Base-by-base conservation (phyloP, 2,888 invertebrate species). In the Eucriotettix oculatus region DNA sequence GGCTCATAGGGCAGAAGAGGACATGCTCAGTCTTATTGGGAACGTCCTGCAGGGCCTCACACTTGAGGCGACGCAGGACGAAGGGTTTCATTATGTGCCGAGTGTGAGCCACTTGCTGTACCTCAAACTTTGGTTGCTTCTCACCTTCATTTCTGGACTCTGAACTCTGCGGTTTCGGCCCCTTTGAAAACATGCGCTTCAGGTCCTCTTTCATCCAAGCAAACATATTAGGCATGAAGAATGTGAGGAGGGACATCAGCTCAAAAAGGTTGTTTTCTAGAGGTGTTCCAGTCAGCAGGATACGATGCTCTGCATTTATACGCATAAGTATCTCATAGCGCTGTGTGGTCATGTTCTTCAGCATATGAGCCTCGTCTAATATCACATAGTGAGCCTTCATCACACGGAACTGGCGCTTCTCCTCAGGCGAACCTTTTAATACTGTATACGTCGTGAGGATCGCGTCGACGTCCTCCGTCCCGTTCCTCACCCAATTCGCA, bases 301-400 rank as follows among this genome's bases (percentile, higher is more conserved):
- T 82, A 43, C 96, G 82, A 72, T 88, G 85, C 68, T 86, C 82
- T 0, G 94, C 87, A 73, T 85, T 90, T 59, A 96, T 90, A 68
- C 86, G 84, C 68, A 93, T 86, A 59, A 97, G 77, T 72, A 90
- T 87, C 68, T 90, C 86, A 69, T 92, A 97, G 67, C 97, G 79
- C 68, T 87, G 85, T 0, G 96, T 93, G 59, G 88, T 84, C 94
- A 97, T 97, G 71, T 97, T 98, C 73, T 98, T 98, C 44, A 98
- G 76, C 94, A 97, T 95, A 71, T 98, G 97, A 1, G 95, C 96
- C 71, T 98, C 98, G 72, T 98, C 98, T 71, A 96, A 96, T 29
- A 98, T 79, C 0, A 95, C 92, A 71, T 96, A 97, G 71, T 94
- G 87, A 72, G 96, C 83, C 55, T 84, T 82, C 60, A 76, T 67